Evolutionary conservation across 2,888 invertebrate species (phyloP).

Genomic region (Julus scanicus): DNA sequence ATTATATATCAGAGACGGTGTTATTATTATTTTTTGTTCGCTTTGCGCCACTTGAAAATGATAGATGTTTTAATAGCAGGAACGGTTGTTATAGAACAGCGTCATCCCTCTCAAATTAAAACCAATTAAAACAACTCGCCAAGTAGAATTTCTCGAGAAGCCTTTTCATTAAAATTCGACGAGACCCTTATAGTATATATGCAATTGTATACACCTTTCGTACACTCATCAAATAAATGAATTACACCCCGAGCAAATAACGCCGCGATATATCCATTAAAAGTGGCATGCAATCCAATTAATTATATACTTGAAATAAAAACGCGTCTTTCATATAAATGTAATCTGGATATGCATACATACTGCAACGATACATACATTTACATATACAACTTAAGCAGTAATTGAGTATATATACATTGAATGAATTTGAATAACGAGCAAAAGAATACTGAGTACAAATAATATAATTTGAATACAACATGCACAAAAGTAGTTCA

Average conservation of each 20-base stretch:
- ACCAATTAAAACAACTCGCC: neutral
- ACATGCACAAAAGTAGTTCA: too few relatives aligned
- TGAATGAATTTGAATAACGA: too few relatives aligned
- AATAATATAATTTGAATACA: too few relatives aligned
- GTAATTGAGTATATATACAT: too few relatives aligned
- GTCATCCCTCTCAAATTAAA: conserved; percentile 13
- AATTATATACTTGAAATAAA: neutral
- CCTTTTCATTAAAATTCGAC: conserved; percentile 15
- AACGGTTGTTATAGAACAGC: neutral
- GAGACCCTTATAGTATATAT: neutral
- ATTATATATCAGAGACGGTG: neutral
- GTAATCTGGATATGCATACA: too few relatives aligned
- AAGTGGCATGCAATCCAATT: conserved; percentile 33
- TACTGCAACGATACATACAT: too few relatives aligned
- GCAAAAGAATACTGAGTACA: too few relatives aligned
- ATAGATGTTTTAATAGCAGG: neutral
- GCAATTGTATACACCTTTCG: neutral
- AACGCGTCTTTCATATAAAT: neutral
- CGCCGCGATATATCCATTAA: conserved; percentile 26
- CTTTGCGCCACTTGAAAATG: neutral
- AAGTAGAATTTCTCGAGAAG: neutral
- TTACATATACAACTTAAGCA: too few relatives aligned
- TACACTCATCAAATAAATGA: neutral
- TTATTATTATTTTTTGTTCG: neutral
- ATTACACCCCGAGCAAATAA: conserved; percentile 24